Evolutionary conservation across 2,888 invertebrate species (phyloP).

Genomic region (Pristionchus fissidentatus): DNA sequence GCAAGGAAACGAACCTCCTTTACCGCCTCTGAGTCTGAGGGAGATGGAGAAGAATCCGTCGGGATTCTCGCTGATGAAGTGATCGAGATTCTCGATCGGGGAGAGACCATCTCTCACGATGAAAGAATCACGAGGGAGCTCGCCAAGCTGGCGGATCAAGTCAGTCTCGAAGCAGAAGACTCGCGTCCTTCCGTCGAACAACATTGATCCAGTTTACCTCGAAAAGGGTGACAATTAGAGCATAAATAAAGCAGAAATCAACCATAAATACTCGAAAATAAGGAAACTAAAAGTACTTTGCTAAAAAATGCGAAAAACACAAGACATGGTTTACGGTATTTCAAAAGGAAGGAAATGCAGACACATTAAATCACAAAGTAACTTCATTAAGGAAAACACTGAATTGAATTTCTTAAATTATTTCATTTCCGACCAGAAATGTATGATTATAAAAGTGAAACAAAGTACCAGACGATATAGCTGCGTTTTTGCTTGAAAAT

Average conservation of each 20-base stretch:
- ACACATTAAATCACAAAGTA: neutral
- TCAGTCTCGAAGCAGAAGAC: conserved; percentile 42
- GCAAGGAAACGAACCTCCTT: conserved; percentile 63
- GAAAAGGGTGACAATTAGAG: neutral
- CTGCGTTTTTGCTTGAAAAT: too few species aligned
- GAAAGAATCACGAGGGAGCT: conserved; percentile 17
- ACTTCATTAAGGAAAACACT: neutral
- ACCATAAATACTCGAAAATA: neutral
- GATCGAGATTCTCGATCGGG: conserved; percentile 3
- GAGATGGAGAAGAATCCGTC: conserved; percentile 50
- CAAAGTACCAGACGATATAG: too few species aligned
- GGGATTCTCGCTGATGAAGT: conserved; percentile 14
- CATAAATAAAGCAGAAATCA: neutral
- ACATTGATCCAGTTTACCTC: neutral
- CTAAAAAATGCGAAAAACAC: neutral
- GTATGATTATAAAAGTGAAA: too few species aligned
- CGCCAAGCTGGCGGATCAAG: neutral
- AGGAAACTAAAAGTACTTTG: neutral
- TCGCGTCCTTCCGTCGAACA: conserved; percentile 17
- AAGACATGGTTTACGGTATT: neutral
- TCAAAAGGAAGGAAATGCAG: neutral
- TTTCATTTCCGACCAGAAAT: too few species aligned
- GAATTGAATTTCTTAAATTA: neutral
- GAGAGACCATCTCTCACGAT: conserved; percentile 18
- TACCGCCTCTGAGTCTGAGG: conserved; percentile 64